phyloP scores from a whole-genome alignment of 2,113 vertebrate species.

The Oncorhynchus masou region DNA sequence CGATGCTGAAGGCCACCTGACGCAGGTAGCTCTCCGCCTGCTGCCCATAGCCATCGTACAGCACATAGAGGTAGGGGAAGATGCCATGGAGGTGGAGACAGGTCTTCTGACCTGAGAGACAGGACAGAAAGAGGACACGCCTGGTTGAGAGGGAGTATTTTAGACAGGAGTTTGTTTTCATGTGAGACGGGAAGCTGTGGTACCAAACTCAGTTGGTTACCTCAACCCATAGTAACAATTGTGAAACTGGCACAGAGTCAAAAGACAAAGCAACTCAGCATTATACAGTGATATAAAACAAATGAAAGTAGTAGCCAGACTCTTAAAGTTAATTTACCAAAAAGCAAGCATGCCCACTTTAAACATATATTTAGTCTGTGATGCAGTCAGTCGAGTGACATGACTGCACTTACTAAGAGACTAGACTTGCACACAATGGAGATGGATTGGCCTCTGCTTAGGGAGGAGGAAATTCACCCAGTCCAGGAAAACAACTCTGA shows the following conservation, averaged over 20 bases:
- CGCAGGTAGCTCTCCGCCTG: slow-evolving; percentile 85
- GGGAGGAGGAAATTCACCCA: no score
- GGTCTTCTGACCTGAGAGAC: slow-evolving; percentile 90
- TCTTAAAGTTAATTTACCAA: slow-evolving; percentile 2
- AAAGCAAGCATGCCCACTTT: neutral
- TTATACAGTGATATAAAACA: neutral
- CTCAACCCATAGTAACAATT: neutral
- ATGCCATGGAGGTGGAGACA: slow-evolving; percentile 95
- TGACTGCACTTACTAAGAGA: slow-evolving; percentile 6
- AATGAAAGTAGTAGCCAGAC: neutral
- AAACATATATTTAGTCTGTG: neutral
- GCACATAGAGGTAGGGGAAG: slow-evolving; percentile 95
- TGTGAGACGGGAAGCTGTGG: neutral
- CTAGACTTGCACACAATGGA: slow-evolving; percentile 18
- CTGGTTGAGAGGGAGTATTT: neutral
- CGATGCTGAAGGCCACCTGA: slow-evolving; percentile 95
- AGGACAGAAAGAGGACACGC: neutral
- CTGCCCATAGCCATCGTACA: slow-evolving; percentile 85
- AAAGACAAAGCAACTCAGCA: neutral
- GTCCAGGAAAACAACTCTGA: slow-evolving; percentile 8
- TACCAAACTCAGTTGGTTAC: neutral
- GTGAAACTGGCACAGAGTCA: neutral
- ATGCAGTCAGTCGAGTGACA: slow-evolving; percentile 2
- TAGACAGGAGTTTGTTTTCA: neutral
- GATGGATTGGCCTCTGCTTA: slow-evolving; percentile 8